phyloP scores from a whole-genome alignment of 1,140 invertebrate species.

The Sipha flava region DNA sequence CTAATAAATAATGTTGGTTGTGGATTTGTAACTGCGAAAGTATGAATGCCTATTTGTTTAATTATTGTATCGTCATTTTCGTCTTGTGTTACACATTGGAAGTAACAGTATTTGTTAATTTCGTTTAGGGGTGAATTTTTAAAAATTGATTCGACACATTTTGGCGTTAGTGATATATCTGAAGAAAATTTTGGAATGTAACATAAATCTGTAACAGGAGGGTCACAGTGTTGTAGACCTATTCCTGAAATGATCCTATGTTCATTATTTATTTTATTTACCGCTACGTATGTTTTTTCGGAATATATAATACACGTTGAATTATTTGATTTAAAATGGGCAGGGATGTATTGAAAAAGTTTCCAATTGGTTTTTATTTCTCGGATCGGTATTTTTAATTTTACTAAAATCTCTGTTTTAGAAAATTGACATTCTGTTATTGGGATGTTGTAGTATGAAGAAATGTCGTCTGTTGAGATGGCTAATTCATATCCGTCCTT shows the following conservation, averaged over 20 bases:
- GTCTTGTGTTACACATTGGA: not conserved
- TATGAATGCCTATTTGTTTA: not conserved
- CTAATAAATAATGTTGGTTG: not conserved
- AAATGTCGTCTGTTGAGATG: not conserved
- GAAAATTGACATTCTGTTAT: not conserved
- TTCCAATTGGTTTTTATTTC: not conserved
- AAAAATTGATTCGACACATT: not conserved
- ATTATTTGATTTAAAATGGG: not conserved
- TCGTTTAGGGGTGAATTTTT: not conserved
- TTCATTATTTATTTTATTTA: not conserved
- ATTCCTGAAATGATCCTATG: not conserved
- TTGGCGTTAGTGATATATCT: not conserved
- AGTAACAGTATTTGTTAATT: not conserved
- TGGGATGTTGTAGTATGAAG: not conserved
- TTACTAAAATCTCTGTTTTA: not conserved
- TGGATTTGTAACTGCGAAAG: not conserved
- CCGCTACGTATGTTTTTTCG: not conserved
- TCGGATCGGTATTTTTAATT: not conserved
- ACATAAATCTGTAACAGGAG: not conserved
- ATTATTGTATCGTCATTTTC: not conserved
- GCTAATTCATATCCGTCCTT: not conserved
- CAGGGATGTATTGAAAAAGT: not conserved
- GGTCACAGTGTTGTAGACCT: not conserved
- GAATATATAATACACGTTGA: not conserved
- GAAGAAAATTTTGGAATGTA: not conserved